A percentile compares a stretch with the other conserved stretches of the same genome.
These are phyloP conservation scores for Pipistrellus pipistrellus DNA, from an alignment of 2,797 vertebrate genomes.

Conservation along the genomic window DNA sequence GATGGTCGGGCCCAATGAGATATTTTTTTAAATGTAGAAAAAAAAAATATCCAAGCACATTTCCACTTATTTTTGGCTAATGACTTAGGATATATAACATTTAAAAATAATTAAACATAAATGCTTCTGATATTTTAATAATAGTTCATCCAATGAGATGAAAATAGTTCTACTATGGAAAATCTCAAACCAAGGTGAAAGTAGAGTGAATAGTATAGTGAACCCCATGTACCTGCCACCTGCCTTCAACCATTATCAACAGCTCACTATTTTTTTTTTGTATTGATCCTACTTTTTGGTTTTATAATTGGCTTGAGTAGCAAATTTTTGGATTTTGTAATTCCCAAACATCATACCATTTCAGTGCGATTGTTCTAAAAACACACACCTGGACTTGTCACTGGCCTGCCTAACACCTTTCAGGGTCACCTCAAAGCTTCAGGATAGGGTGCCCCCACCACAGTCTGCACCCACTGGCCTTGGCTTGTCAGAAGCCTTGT, in stretches of 20 bases:
- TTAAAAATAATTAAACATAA: slow-evolving; percentile 13
- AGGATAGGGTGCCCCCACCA: background rate
- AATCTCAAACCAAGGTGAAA: background rate
- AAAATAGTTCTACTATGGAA: background rate
- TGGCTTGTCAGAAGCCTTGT: background rate
- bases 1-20: no score
- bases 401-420: background rate
- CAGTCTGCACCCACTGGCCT: accelerated
- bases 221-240: background rate
- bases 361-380: background rate
- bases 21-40: slow-evolving; percentile 37
- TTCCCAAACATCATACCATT: background rate
- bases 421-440: background rate
- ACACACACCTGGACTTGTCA: background rate
- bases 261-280: background rate
- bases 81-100: background rate
- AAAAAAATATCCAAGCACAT: background rate
- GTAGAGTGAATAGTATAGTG: background rate
- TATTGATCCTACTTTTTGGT: background rate
- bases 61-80: slow-evolving; percentile 45
- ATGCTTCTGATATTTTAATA: background rate
- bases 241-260: background rate
- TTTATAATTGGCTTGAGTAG: background rate
- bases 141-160: no score
- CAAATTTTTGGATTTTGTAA: background rate